These are phyloP conservation scores for Drosophila lacertosa DNA, from an alignment of 1,140 invertebrate genomes.

Conservation along the genomic window DNA sequence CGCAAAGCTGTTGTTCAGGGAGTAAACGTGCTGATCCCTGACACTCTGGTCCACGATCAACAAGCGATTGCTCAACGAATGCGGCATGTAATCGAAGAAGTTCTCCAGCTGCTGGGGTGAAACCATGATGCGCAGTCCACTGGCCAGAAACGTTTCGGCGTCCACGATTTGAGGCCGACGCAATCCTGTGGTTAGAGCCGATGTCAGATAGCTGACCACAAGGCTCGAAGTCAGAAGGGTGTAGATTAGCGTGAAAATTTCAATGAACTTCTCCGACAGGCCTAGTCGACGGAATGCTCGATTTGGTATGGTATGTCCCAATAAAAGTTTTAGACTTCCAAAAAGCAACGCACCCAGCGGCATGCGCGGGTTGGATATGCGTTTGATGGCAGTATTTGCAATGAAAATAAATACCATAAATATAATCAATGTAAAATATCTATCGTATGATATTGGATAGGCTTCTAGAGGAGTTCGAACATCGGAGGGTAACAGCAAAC, in stretches of 20 bases:
- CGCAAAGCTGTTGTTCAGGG: slow-evolving; percentile 6
- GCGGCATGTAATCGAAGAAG: background rate
- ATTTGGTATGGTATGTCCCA: background rate
- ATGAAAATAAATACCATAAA: background rate
- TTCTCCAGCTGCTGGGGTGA: background rate
- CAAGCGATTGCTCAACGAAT: background rate
- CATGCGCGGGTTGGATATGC: background rate
- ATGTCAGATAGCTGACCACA: background rate
- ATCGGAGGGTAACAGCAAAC: slow-evolving; percentile 11
- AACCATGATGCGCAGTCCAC: slow-evolving; percentile 8
- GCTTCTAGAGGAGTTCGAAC: background rate
- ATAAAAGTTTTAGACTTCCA: background rate
- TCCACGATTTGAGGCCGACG: slow-evolving; percentile 6
- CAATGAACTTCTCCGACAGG: background rate
- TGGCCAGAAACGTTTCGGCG: slow-evolving; percentile 7
- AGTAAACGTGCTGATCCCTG: background rate
- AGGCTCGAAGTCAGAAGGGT: background rate
- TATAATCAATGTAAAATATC: background rate
- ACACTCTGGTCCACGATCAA: background rate
- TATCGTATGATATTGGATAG: background rate
- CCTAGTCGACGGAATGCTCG: background rate
- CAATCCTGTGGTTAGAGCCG: background rate
- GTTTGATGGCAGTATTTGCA: background rate
- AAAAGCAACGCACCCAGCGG: background rate
- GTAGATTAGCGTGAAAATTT: background rate